Base-by-base conservation (phyloP, 2,888 invertebrate species). In the Pollenia griseotomentosa region DNA sequence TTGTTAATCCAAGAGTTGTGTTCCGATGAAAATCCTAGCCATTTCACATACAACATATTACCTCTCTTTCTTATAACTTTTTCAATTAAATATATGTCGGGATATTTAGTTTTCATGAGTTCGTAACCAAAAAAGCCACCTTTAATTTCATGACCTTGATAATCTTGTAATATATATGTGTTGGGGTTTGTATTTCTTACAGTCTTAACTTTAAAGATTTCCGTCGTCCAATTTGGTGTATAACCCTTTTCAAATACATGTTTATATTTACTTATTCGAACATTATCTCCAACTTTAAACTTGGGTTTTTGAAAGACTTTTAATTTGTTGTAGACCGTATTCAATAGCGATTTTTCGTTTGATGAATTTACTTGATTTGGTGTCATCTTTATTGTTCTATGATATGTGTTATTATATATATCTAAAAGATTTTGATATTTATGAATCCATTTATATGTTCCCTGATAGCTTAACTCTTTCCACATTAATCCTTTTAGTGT, bases 61-160 rank as follows among this genome's bases (percentile, higher is more conserved):
- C 88, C 89, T 79, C 86, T 88, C 57, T 70, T 88, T 81, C 83
- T 88, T 80, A 91, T 66, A 57, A 91, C 88, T 87, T 91, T 91
- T 88, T 92, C 91, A 51, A 93, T 88, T 57, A 92, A 79, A 88
- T 91, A 92, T 44, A 91, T 80, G 66, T 92, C 87, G 2, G 90
- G 90, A 89, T 66, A 68, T 75, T 90, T 84, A 1, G 89, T 90
- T 88, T 90, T 90, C 77, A 89, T 89, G 12, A 92, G 66, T 90
- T 92, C 91, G 79, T 89, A 70, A 86, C 89, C 89, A 87, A 92
- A 92, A 88, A 92, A 92, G 12, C 89, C 88, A 53, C 91, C 91
- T 70, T 90, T 88, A 44, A 93, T 91, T 11, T 83, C 77, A 73
- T 91, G 82, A 66, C 90, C 61, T 61, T n/a, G 7, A 19, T 61